Conservation (phyloP, 2,113 vertebrate genomes). For the Oncorhynchus nerka region DNA sequence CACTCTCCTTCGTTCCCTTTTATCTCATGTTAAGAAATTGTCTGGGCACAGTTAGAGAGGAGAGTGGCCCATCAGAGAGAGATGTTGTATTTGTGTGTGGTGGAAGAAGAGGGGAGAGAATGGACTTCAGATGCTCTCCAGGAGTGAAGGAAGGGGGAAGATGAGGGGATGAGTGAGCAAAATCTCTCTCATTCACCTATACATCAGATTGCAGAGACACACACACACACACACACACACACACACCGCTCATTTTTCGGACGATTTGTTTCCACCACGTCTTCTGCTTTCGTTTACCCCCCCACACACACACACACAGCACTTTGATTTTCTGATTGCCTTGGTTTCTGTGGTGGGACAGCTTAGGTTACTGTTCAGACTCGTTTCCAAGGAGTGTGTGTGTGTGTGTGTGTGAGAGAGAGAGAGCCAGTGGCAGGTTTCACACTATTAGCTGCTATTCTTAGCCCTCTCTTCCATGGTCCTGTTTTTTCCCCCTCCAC, state of each 20-base stretch:
- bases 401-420: background rate
- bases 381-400: conserved; percentile 36
- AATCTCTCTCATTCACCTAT: conserved; percentile 44
- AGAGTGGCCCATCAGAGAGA: conserved; percentile 13
- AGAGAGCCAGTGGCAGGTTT: conserved; percentile 48
- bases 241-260: conserved; percentile 46
- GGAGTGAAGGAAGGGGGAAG: conserved; percentile 22
- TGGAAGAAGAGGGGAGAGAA: conserved; percentile 45
- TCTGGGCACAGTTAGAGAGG: conserved; percentile 65
- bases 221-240: background rate
- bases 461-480: conserved; percentile 58
- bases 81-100: conserved; percentile 53
- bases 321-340: conserved; percentile 71
- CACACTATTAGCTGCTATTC: conserved; percentile 65
- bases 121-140: conserved; percentile 67
- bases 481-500: conserved; percentile 28
- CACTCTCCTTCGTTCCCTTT: background rate
- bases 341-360: conserved; percentile 62
- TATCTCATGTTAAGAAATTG: conserved; percentile 23
- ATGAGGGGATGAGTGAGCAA: conserved; percentile 47
- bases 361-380: conserved; percentile 67
- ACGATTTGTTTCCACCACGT: conserved; percentile 63
- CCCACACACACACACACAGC: conserved; percentile 25
- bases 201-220: conserved; percentile 48
- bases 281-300: conserved; percentile 70